Percentiles rank a stretch among this genome's conserved stretches.
phyloP scores from a whole-genome alignment of 1,140 invertebrate species.

The Drosophila dunni region DNA sequence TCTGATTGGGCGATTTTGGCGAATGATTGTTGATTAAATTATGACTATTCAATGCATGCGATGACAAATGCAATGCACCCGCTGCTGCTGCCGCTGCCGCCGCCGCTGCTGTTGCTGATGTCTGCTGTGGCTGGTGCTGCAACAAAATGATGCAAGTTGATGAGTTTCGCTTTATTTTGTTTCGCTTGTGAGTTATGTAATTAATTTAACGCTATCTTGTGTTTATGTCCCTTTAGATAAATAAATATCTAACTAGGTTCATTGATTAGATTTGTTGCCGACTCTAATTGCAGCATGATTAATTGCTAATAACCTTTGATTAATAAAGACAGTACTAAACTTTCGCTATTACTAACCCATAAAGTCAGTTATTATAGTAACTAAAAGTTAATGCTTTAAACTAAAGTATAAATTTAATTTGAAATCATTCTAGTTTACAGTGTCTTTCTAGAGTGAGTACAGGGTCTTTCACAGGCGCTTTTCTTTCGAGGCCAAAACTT shows the following conservation, averaged over 20 bases:
- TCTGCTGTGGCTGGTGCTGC: slow-evolving; percentile 65
- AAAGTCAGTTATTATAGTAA: too few relatives aligned
- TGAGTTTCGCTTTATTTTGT: not conserved
- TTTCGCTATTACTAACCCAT: too few relatives aligned
- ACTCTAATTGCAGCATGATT: not conserved
- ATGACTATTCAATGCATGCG: slow-evolving; percentile 84
- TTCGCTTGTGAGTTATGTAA: slow-evolving; percentile 1
- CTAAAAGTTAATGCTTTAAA: too few relatives aligned
- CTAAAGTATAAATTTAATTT: too few relatives aligned
- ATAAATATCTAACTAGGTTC: slow-evolving; percentile 2
- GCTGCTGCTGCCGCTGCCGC: slow-evolving; percentile 54
- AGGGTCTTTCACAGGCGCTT: too few relatives aligned
- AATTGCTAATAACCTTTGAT: not conserved
- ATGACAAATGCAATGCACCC: slow-evolving; percentile 78
- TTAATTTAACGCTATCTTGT: slow-evolving; percentile 8
- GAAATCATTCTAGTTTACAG: too few relatives aligned
- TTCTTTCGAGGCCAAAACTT: too few relatives aligned
- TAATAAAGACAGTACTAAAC: not conserved
- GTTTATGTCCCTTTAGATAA: not conserved
- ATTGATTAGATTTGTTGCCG: not conserved
- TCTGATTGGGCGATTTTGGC: slow-evolving; percentile 84
- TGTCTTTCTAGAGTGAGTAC: too few relatives aligned
- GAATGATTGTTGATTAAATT: slow-evolving; percentile 84
- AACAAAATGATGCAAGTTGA: slow-evolving; percentile 38
- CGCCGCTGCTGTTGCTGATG: slow-evolving; percentile 64